Evolutionary conservation across 2,888 invertebrate genomes (phyloP).

Genomic region (Cataglyphis cursor): DNA sequence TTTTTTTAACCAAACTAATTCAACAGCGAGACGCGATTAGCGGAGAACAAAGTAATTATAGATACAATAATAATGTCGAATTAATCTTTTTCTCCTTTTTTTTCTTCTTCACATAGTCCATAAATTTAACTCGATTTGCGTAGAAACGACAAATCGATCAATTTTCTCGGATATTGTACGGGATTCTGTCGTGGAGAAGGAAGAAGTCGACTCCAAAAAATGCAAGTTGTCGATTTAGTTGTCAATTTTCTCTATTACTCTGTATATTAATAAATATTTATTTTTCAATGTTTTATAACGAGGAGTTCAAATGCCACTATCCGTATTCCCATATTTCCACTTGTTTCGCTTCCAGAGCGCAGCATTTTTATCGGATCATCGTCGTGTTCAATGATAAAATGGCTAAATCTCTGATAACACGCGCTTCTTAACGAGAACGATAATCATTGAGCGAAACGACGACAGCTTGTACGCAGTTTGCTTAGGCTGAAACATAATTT

Average conservation of each 20-base stretch:
- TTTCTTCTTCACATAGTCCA: neutral
- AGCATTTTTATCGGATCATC: conserved; percentile 34
- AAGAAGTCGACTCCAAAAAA: conserved; percentile 78
- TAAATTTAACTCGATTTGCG: conserved; percentile 6
- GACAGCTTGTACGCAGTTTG: neutral
- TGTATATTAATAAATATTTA: conserved; percentile 27
- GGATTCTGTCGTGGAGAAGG: conserved; percentile 68
- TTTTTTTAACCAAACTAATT: conserved; percentile 80
- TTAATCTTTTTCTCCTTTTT: conserved; percentile 17
- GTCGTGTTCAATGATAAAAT: neutral
- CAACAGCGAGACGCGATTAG: conserved; percentile 55
- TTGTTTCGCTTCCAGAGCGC: neutral
- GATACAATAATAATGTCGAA: neutral
- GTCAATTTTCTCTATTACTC: neutral
- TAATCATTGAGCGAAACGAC: neutral
- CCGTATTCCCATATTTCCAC: neutral
- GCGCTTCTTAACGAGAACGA: conserved; percentile 8
- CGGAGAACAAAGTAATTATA: conserved; percentile 45
- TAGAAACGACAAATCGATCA: conserved; percentile 58
- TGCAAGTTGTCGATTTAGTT: conserved; percentile 72
- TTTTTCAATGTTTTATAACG: neutral
- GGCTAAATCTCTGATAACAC: conserved; percentile 18
- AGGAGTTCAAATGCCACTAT: neutral
- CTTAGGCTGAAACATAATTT: neutral
- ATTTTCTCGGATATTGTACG: conserved; percentile 72